These are phyloP conservation scores for Torymus texanus DNA, from an alignment of 2,888 invertebrate species.

Conservation along the genomic window DNA sequence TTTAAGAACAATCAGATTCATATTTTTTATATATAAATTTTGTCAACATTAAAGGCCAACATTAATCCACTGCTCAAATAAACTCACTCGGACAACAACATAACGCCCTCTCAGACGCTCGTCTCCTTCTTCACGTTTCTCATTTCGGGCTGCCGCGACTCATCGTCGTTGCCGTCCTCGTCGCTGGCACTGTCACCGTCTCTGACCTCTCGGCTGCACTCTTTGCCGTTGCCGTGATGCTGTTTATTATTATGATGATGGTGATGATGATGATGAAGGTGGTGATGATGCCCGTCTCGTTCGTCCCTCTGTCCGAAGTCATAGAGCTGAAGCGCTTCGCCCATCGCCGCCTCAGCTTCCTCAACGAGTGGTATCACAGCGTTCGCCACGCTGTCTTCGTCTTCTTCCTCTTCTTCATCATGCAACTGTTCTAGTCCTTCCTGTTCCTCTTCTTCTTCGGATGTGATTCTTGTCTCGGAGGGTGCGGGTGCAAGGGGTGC, in stretches of 20 bases:
- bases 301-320: constrained; percentile 48
- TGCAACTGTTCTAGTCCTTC: not conserved
- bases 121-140: constrained; percentile 70
- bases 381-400: constrained; percentile 34
- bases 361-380: constrained; percentile 44
- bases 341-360: not conserved
- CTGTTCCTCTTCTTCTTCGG: constrained; percentile 42
- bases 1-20: not conserved
- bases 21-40: too few species aligned
- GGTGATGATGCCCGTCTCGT: constrained; percentile 26
- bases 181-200: constrained; percentile 41
- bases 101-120: constrained; percentile 65
- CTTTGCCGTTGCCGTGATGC: constrained; percentile 29
- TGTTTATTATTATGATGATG: constrained; percentile 37
- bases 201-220: constrained; percentile 25
- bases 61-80: not conserved
- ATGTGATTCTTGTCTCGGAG: constrained; percentile 35
- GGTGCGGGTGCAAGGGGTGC: not conserved
- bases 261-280: constrained; percentile 31
- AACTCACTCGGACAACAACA: not conserved
- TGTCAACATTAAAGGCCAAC: too few species aligned
- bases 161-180: constrained; percentile 52
- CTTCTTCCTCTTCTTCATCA: constrained; percentile 13
- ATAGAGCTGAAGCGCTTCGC: constrained; percentile 41
- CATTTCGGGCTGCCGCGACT: constrained; percentile 45